A percentile compares a stretch with the other conserved stretches of the same genome.
phyloP scores from a whole-genome alignment of 1,140 invertebrate species.

The Dendroctonus ponderosae region DNA sequence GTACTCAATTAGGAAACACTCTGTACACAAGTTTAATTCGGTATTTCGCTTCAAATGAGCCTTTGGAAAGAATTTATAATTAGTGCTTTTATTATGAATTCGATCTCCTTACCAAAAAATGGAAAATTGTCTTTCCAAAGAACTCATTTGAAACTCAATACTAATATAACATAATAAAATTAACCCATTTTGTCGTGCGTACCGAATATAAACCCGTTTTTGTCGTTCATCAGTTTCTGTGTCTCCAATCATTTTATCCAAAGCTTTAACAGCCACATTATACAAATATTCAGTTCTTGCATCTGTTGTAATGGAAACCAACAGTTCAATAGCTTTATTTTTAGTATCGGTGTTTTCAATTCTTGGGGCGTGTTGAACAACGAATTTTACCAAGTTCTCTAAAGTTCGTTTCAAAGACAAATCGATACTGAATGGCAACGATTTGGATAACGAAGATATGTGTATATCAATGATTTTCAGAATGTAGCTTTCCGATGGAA shows the following conservation, averaged over 20 bases:
- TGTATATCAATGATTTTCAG: constrained; percentile 61
- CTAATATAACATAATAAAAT: too few relatives aligned
- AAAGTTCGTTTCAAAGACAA: constrained; percentile 68
- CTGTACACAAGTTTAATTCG: too few relatives aligned
- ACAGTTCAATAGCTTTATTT: constrained; percentile 55
- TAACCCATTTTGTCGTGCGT: background rate
- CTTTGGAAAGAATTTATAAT: too few relatives aligned
- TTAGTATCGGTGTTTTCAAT: constrained; percentile 50
- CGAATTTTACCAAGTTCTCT: constrained; percentile 65
- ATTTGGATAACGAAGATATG: constrained; percentile 58
- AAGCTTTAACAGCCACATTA: constrained; percentile 60
- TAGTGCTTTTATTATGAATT: too few relatives aligned
- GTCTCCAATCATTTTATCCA: constrained; percentile 68
- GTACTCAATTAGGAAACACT: too few relatives aligned
- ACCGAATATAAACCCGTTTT: constrained; percentile 59
- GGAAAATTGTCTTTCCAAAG: too few relatives aligned
- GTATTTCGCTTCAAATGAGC: too few relatives aligned
- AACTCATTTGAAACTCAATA: too few relatives aligned
- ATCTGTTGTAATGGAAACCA: constrained; percentile 75
- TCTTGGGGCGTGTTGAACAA: constrained; percentile 66
- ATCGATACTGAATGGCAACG: constrained; percentile 62
- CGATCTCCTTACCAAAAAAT: too few relatives aligned
- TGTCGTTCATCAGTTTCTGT: constrained; percentile 63
- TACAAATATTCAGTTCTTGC: constrained; percentile 72
- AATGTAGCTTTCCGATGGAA: constrained; percentile 80